A percentile compares a stretch with the other conserved stretches of the same genome.
Conservation (phyloP, 35 echinoderm and acorn worm species). For the Chiridota heheva region DNA sequence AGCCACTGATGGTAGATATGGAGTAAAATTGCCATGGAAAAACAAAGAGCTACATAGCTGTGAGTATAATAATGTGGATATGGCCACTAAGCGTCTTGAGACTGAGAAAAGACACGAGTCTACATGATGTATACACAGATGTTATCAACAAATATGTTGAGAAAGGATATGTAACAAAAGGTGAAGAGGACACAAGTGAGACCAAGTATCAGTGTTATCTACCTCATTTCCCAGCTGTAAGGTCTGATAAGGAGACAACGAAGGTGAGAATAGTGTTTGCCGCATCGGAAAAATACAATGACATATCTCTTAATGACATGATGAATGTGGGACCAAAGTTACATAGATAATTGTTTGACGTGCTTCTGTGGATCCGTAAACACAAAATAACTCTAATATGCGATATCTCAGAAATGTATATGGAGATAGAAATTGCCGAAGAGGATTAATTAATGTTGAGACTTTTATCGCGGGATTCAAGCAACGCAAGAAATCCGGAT, state of each 20-base stretch:
- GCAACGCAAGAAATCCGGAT: neutral
- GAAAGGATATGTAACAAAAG: no score
- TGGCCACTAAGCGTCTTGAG: neutral
- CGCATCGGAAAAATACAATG: neutral
- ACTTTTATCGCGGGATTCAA: neutral
- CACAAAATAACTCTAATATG: neutral
- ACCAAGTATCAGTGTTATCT: no score
- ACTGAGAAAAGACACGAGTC: neutral
- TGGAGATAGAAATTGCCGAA: neutral
- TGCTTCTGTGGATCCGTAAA: neutral
- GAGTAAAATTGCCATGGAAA: constrained; percentile 1
- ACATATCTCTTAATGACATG: neutral
- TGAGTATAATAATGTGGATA: neutral
- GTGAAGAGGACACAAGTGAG: no score
- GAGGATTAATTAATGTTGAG: neutral
- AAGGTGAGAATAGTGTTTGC: neutral
- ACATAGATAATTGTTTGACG: neutral
- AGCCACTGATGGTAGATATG: neutral
- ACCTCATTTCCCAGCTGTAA: constrained; percentile 5
- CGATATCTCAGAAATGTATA: neutral
- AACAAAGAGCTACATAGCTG: neutral
- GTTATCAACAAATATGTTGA: no score
- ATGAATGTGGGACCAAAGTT: neutral
- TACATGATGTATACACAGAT: neutral
- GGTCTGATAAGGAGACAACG: neutral